Evolutionary conservation across 2,888 invertebrate genomes (phyloP), one percentile per base, ranked within the genome.

Genomic region (Amblyjoppa proteus): DNA sequence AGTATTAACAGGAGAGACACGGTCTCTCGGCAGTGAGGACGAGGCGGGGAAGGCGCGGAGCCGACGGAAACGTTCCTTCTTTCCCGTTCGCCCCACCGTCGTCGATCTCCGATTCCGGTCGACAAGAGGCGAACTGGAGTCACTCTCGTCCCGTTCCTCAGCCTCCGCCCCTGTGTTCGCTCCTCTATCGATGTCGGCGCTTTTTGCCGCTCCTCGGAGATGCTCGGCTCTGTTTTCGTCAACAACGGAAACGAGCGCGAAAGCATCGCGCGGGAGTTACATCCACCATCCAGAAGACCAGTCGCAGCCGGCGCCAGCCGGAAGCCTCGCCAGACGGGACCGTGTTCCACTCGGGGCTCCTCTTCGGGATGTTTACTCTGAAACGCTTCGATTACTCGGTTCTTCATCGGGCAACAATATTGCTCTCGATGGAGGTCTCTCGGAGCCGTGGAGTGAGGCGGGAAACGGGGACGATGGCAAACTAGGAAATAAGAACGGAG

Each of bases 1-100:
- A 85, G 85, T 78, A 86, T 83, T 81, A 75, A 81, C 81, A 70
- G 81, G 58, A 74, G 68, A 77, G 66, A 83, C 49, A 58, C 68
- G 41, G 41, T 25, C 11, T n/a, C 16, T 9, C 56, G 58, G 16
- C n/a, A 25, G 74, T 6, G 61, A 38, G 58, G 45, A n/a, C 51
- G 11, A 56, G 51, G 2, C 34, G 45, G 66, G n/a, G 64, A 38
- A 38, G 28, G 58, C 2, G 58, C 25, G 41, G 64, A 68, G 75
- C 68, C 51, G 61, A 68, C 68, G 58, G 31, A 70, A 79, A 78
- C 28, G 81, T 28, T 58, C 56, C 73, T 34, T 68, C 34, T 13
- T 49, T 9, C 41, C n/a, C 38, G 28, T 25, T 9, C 69, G 61
- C 70, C 45, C 53, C 69, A 31, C 45, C 34, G 56, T 68, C 56